phyloP scores from a whole-genome alignment of 2,113 vertebrate genomes.

The Hymenochirus boettgeri region DNA sequence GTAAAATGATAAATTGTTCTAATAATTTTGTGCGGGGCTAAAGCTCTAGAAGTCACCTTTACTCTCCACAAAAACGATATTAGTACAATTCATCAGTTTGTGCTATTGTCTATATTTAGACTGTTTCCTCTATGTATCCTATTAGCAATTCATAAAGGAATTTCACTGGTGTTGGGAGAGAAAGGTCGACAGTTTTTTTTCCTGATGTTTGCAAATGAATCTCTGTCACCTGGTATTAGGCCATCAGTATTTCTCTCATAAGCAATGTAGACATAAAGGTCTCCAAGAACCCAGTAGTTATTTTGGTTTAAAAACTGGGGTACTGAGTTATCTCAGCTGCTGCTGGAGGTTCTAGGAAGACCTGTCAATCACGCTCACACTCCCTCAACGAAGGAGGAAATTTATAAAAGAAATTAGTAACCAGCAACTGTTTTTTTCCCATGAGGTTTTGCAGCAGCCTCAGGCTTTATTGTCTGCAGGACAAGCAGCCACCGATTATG shows the following conservation, averaged over 20 bases:
- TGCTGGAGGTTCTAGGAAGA: neutral
- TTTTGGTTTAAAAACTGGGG: neutral
- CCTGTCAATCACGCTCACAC: neutral
- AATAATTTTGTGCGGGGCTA: constrained; percentile 25
- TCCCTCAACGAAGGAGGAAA: neutral
- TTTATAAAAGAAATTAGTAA: neutral
- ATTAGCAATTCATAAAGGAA: constrained; percentile 34
- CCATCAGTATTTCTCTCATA: neutral
- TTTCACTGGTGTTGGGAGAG: neutral
- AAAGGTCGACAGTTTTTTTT: neutral
- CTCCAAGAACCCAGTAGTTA: neutral
- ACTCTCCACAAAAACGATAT: constrained; percentile 10
- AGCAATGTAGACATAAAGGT: neutral
- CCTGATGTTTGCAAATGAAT: neutral
- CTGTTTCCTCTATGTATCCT: neutral
- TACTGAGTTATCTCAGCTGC: constrained; percentile 2
- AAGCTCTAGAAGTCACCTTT: constrained; percentile 14
- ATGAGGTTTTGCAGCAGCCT: neutral
- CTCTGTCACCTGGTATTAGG: neutral
- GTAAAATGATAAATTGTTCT: constrained; percentile 35
- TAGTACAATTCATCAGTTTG: constrained; percentile 36
- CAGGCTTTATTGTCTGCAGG: neutral
- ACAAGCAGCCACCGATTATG: neutral
- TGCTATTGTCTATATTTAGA: constrained; percentile 12
- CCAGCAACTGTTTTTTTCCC: neutral